A percentile compares a stretch with the other conserved stretches of the same genome.
Evolutionary conservation across 1,140 invertebrate species (phyloP).

Genomic region (Euura saliciscinereae): DNA sequence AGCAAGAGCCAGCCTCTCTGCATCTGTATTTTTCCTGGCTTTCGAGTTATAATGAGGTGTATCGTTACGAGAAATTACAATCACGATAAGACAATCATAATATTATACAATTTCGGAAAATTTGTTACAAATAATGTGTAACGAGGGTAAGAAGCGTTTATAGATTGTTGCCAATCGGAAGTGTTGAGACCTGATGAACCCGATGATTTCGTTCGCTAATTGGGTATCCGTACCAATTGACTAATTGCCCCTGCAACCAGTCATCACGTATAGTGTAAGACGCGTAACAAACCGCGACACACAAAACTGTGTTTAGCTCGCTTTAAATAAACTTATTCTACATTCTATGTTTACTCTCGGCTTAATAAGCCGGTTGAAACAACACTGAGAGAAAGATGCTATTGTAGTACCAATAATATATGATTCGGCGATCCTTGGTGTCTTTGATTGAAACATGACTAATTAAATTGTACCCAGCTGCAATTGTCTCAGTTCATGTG

Average conservation of each 20-base stretch:
- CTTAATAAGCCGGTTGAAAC: neutral
- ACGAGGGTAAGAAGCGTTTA: neutral
- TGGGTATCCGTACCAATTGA: conserved; percentile 2
- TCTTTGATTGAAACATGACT: neutral
- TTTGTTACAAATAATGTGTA: no score
- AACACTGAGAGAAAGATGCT: no score
- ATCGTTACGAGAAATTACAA: no score
- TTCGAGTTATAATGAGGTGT: no score
- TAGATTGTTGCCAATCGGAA: neutral
- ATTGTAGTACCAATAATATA: no score
- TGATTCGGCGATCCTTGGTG: neutral
- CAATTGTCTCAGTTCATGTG: no score
- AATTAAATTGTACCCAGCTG: no score
- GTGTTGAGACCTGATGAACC: neutral
- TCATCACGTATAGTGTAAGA: neutral
- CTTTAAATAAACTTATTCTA: conserved; percentile 8
- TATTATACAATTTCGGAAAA: no score
- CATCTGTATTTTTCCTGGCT: no score
- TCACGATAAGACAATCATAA: no score
- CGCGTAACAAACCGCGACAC: neutral
- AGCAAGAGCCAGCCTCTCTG: no score
- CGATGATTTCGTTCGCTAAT: neutral
- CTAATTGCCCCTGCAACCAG: neutral
- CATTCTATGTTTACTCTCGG: conserved; percentile 5
- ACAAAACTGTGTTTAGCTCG: neutral